Evolutionary conservation across 2,797 vertebrate genomes (phyloP), one percentile per base, ranked within the genome.

Genomic region (Lutjanus argentimaculatus): DNA sequence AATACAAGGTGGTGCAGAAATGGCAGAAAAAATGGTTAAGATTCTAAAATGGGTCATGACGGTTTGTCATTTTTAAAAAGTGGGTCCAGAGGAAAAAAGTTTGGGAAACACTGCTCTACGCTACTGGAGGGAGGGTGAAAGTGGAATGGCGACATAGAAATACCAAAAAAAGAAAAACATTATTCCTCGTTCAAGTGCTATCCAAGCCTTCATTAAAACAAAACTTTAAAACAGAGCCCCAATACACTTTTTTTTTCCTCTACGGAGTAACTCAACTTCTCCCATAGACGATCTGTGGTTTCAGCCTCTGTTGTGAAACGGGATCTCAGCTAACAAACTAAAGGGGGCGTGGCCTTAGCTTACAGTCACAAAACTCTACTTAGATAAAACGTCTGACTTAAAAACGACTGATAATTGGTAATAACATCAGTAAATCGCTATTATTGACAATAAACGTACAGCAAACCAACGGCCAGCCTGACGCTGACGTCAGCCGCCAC

Each of bases 271-370:
- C 10, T 16, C 67, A 17, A 2, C 83, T 52, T 49, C 4, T 3
- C 5, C 0, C 10, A 83, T 66, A 91, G 85, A 91, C 86, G 87
- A 93, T 91, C 90, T 91, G 5, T 82, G 89, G 5, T 15, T 66
- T 61, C 70, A 12, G 75, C 59, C 73, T 49, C 4, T 82, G 91
- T 85, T 89, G 77, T 90, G 82, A 89, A 90, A 88, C 1, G 2
- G 8, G 86, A 83, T 30, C 79, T 67, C 25, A 7, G 42, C 21
- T 46, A 10, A 7, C n/a, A 4, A 57, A 45, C 14, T 25, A 7
- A 21, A 70, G 82, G 85, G 79, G 84, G 86, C 21, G 90, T 89
- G 91, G 72, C 77, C 62, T 43, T 48, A 66, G 13, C 58, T 30
- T 46, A 13, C 46, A 62, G 16, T 51, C 7, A 46, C 13, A 59